Evolutionary conservation across 2,888 invertebrate genomes (phyloP).

Genomic region (Lysandra coridon): DNA sequence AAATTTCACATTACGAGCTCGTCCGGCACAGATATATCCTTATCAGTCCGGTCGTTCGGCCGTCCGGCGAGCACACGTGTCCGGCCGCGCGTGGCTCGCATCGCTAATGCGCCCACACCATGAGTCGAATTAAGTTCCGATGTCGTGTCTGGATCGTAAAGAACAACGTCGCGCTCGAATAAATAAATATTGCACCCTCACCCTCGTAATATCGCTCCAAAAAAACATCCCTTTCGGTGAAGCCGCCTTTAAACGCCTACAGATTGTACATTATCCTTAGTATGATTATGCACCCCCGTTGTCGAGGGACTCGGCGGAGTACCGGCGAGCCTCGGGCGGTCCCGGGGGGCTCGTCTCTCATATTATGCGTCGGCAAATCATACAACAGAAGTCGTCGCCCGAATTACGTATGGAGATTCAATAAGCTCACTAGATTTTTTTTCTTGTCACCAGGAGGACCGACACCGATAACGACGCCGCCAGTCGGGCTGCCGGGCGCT

Average conservation of each 20-base stretch:
- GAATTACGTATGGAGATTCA: constrained; percentile 44
- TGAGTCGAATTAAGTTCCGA: constrained; percentile 63
- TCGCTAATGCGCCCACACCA: constrained; percentile 61
- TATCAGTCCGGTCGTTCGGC: constrained; percentile 58
- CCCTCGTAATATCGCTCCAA: constrained; percentile 76
- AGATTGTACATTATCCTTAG: constrained; percentile 81
- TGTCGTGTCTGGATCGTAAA: constrained; percentile 68
- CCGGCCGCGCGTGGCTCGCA: constrained; percentile 65
- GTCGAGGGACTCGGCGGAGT: constrained; percentile 77
- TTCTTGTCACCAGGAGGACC: constrained; percentile 71
- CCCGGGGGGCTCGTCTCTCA: constrained; percentile 74
- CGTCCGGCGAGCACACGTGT: constrained; percentile 59
- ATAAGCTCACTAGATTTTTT: constrained; percentile 41
- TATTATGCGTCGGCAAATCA: constrained; percentile 73
- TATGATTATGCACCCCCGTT: constrained; percentile 80
- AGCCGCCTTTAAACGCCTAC: constrained; percentile 81
- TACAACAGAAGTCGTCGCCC: constrained; percentile 49
- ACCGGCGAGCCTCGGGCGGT: constrained; percentile 64
- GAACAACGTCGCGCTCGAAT: constrained; percentile 71
- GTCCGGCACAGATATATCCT: constrained; percentile 69
- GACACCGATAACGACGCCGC: constrained; percentile 60
- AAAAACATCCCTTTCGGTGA: constrained; percentile 80
- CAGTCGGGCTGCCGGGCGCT: constrained; percentile 65
- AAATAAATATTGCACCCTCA: constrained; percentile 81
- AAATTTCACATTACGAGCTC: constrained; percentile 74